Conservation (phyloP, 2,888 invertebrate genomes). For the Pterostichus madidus region DNA sequence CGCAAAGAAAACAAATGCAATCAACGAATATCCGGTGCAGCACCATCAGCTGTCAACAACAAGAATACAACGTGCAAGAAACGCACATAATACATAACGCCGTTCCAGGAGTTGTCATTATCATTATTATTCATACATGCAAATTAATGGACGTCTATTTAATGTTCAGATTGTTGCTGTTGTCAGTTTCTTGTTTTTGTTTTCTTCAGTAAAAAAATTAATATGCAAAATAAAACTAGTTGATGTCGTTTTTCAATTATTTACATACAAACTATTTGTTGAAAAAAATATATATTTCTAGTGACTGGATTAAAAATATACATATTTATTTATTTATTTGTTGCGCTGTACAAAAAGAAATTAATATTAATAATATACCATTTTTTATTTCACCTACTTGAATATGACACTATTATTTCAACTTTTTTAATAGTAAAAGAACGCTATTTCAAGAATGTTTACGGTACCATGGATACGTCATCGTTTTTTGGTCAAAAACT, state of each 20-base stretch:
- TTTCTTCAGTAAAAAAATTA: background rate
- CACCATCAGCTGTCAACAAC: constrained; percentile 41
- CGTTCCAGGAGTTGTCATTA: constrained; percentile 16
- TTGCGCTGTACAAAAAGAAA: too few species aligned
- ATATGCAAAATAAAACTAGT: constrained; percentile 5
- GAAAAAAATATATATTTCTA: background rate
- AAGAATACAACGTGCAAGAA: constrained; percentile 8
- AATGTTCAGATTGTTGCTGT: constrained; percentile 21
- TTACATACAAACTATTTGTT: constrained; percentile 20
- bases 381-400: too few species aligned
- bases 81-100: background rate
- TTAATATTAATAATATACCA: too few species aligned
- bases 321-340: too few species aligned
- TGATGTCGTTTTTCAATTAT: background rate
- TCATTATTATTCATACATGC: constrained; percentile 43
- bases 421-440: too few species aligned
- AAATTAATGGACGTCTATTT: constrained; percentile 38
- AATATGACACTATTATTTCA: too few species aligned
- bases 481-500: too few species aligned
- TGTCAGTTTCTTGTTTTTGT: background rate
- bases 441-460: too few species aligned
- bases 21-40: constrained; percentile 16
- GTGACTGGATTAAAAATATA: too few species aligned
- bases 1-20: constrained; percentile 34
- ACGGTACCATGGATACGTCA: too few species aligned